Percentiles rank a stretch among this genome's conserved stretches.
Evolutionary conservation across 2,888 invertebrate species (phyloP).

Genomic region (Ptilodon capucinus): DNA sequence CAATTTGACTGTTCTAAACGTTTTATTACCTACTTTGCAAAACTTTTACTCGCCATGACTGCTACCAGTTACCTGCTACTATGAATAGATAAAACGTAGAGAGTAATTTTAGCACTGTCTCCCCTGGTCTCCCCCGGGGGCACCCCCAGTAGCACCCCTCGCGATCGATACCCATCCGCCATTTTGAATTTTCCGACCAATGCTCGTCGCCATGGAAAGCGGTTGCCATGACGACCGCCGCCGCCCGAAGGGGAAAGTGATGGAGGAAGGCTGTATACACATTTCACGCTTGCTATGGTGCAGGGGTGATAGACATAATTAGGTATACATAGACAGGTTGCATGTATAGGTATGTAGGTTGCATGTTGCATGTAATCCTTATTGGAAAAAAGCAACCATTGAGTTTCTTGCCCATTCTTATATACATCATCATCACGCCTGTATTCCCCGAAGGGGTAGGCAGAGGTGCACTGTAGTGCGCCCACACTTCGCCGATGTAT

Average conservation of each 20-base stretch:
- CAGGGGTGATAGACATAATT: neutral
- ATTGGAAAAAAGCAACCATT: too few relatives aligned
- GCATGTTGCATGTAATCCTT: too few relatives aligned
- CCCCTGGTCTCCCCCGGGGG: constrained; percentile 38
- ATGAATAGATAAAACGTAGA: constrained; percentile 36
- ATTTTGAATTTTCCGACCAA: constrained; percentile 83
- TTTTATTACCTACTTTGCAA: constrained; percentile 8
- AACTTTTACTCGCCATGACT: constrained; percentile 3
- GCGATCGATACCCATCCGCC: constrained; percentile 74
- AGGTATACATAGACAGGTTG: constrained; percentile 1
- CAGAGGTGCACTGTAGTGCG: too few relatives aligned
- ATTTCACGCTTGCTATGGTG: constrained; percentile 15
- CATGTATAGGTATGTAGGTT: too few relatives aligned
- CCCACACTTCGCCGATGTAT: too few relatives aligned
- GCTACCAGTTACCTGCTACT: constrained; percentile 18
- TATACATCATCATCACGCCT: too few relatives aligned
- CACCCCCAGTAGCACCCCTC: constrained; percentile 42
- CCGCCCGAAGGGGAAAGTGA: constrained; percentile 71
- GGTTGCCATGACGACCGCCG: constrained; percentile 59
- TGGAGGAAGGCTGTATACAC: constrained; percentile 58
- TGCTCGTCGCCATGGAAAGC: constrained; percentile 75
- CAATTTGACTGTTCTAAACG: neutral
- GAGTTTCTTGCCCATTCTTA: too few relatives aligned
- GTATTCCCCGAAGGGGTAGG: too few relatives aligned
- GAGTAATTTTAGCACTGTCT: constrained; percentile 48